Conservation (phyloP, 23 tunicate species). For the Ciona savignyi region DNA sequence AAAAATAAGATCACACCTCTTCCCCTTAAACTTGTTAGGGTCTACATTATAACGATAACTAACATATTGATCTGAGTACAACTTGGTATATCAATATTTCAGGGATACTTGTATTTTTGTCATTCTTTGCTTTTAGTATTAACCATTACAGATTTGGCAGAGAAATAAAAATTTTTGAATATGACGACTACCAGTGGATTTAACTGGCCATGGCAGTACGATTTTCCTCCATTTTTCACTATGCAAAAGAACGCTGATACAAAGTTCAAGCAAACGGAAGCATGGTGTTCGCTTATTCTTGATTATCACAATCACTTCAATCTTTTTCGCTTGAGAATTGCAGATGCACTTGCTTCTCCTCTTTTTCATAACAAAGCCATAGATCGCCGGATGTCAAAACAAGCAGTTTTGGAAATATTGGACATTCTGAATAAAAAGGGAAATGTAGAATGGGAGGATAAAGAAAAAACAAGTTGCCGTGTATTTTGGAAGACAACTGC, state of each 20-base stretch:
- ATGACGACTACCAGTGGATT: conserved; percentile 6
- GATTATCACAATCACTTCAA: conserved; percentile 55
- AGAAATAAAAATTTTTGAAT: too few species aligned
- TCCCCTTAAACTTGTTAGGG: too few species aligned
- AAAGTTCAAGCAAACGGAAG: conserved; percentile 75
- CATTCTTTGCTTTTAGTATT: too few species aligned
- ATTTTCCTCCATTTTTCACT: conserved; percentile 93
- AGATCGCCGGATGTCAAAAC: conserved; percentile 37
- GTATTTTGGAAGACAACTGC: conserved; percentile 72
- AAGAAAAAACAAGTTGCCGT: conserved; percentile 56
- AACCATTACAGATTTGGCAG: too few species aligned
- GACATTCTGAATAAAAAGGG: conserved; percentile 52
- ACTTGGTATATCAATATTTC: too few species aligned
- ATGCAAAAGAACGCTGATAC: conserved; percentile 82
- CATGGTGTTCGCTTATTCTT: conserved; percentile 67
- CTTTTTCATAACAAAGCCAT: conserved; percentile 74
- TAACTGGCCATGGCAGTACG: conserved; percentile 95
- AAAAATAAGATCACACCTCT: too few species aligned
- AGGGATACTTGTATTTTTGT: too few species aligned
- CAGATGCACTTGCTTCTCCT: conserved; percentile 39
- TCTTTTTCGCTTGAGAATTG: conserved; percentile 29
- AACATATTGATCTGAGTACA: too few species aligned
- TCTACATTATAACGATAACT: too few species aligned
- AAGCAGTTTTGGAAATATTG: conserved; percentile 52
- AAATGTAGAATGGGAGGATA: conserved; percentile 75